A percentile compares a stretch with the other conserved stretches of the same genome.
These are phyloP conservation scores for Physella acuta DNA, from an alignment of 1,140 invertebrate species.

Conservation along the genomic window DNA sequence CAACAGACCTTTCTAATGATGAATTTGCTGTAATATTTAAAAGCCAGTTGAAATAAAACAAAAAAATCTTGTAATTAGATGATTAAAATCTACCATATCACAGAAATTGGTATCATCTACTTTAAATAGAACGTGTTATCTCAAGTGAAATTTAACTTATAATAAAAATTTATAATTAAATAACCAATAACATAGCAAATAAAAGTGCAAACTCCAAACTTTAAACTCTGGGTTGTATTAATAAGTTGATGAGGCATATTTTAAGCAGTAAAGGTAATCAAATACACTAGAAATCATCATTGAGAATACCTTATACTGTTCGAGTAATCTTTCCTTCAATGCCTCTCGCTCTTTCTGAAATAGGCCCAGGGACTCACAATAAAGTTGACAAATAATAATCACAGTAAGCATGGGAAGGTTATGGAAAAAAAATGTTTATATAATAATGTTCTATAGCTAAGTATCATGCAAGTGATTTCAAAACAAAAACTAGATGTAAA, in stretches of 20 bases:
- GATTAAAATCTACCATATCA: no score
- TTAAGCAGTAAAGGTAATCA: neutral
- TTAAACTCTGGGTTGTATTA: neutral
- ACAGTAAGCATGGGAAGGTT: neutral
- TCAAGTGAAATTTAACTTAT: neutral
- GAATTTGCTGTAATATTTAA: no score
- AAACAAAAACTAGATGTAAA: no score
- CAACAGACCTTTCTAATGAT: no score
- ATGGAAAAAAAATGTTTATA: no score
- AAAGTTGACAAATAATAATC: neutral
- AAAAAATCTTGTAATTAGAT: no score
- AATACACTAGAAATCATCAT: neutral
- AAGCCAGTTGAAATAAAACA: no score
- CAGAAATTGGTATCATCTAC: no score
- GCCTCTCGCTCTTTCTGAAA: slow-evolving; percentile 19
- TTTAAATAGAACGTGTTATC: no score
- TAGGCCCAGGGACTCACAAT: slow-evolving; percentile 10
- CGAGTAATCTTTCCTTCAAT: slow-evolving; percentile 14
- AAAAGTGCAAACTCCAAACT: neutral
- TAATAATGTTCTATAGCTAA: no score
- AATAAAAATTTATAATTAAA: neutral
- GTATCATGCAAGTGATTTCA: no score
- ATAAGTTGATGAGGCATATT: neutral
- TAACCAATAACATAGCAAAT: neutral
- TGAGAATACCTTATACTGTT: slow-evolving; percentile 13